These are phyloP conservation scores for Acronicta leporina DNA, from an alignment of 2,888 invertebrate species.

Conservation along the genomic window DNA sequence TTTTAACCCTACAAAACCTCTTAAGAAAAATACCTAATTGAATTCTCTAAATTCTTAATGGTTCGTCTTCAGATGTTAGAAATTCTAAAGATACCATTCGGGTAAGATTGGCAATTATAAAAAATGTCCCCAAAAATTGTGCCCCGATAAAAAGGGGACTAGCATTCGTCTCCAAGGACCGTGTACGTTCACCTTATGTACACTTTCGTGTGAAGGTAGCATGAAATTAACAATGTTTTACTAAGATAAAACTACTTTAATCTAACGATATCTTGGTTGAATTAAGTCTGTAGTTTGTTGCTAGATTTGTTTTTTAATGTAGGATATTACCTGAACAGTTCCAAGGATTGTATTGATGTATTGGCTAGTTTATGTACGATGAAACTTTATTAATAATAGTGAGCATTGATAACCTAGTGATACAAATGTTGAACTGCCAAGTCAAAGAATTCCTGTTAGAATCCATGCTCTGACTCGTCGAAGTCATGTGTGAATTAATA, in stretches of 20 bases:
- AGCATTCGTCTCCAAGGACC: conserved; percentile 43
- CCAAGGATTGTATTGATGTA: no score
- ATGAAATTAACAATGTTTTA: conserved; percentile 49
- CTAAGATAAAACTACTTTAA: conserved; percentile 19
- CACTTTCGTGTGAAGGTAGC: conserved; percentile 32
- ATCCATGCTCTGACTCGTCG: no score
- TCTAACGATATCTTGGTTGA: conserved; percentile 2
- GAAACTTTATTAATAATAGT: no score
- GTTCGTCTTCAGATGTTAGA: conserved; percentile 46
- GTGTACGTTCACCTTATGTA: conserved; percentile 49
- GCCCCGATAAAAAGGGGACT: conserved; percentile 61
- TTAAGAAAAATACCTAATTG: conserved; percentile 61
- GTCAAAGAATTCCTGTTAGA: no score
- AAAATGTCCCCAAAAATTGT: conserved; percentile 70
- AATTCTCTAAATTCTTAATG: conserved; percentile 66
- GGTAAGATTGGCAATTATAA: conserved; percentile 80
- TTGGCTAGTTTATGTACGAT: no score
- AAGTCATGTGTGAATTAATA: no score
- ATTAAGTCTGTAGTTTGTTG: conserved; percentile 15
- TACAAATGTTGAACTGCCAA: no score
- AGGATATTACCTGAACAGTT: no score
- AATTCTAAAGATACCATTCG: conserved; percentile 56
- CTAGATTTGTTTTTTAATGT: neutral
- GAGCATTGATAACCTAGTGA: no score
- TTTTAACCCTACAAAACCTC: neutral